These are phyloP conservation scores for Xestoiulus laeticollis DNA, from an alignment of 2,888 invertebrate species.

Conservation along the genomic window DNA sequence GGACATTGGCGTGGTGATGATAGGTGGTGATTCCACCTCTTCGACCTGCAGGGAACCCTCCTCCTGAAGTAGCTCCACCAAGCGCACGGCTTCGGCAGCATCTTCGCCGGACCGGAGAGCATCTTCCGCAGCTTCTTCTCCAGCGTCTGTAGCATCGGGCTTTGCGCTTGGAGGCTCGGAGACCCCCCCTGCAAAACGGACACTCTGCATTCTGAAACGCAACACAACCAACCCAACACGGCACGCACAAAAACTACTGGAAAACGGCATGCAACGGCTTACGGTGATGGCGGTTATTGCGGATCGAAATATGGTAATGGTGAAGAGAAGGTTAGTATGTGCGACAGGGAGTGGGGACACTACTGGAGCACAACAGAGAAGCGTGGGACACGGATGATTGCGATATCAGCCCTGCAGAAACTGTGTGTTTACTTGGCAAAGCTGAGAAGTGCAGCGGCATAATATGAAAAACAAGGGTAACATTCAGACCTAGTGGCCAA, in stretches of 20 bases:
- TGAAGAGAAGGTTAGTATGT: background rate
- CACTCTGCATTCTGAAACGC: background rate
- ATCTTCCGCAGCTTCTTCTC: background rate
- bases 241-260: background rate
- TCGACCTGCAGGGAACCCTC: background rate
- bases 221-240: background rate
- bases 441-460: background rate
- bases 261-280: background rate
- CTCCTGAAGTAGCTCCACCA: slow-evolving; percentile 17
- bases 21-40: slow-evolving; percentile 47
- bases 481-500: background rate
- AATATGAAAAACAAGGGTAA: background rate
- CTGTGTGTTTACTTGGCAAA: slow-evolving; percentile 37
- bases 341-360: background rate
- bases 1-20: slow-evolving; percentile 54
- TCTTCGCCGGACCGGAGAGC: background rate
- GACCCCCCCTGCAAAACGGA: background rate
- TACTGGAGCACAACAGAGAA: background rate
- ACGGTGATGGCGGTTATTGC: slow-evolving; percentile 25
- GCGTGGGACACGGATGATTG: background rate
- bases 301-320: background rate
- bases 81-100: background rate
- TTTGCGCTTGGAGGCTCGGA: background rate
- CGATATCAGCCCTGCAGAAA: slow-evolving; percentile 32
- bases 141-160: background rate